phyloP scores from a whole-genome alignment of 2,888 invertebrate genomes.

The Biston betularia region DNA sequence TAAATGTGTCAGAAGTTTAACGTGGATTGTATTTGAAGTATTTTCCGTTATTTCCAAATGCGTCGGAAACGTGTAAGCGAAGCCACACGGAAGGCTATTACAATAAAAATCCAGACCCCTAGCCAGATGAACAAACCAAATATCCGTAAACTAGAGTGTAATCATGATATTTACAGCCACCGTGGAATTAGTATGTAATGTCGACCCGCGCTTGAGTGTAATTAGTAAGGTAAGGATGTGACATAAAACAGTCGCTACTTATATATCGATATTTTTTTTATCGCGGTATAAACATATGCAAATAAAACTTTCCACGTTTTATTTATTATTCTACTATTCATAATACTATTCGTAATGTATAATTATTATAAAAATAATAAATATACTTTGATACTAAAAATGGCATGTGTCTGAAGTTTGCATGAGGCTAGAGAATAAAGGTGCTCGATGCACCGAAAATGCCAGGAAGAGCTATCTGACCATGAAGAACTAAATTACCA shows the following conservation, averaged over 20 bases:
- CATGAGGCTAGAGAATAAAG: no score
- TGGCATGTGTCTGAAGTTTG: no score
- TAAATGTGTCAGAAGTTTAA: not conserved
- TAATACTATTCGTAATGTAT: no score
- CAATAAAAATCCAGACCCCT: constrained; percentile 32
- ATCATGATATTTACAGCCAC: constrained; percentile 37
- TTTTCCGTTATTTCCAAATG: not conserved
- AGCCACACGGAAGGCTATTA: constrained; percentile 29
- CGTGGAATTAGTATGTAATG: constrained; percentile 39
- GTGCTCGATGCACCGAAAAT: no score
- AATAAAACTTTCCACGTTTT: no score
- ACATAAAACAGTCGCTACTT: not conserved
- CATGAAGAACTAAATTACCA: no score
- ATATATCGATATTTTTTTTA: constrained; percentile 20
- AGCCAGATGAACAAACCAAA: constrained; percentile 35
- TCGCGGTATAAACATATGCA: no score
- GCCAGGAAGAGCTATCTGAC: no score
- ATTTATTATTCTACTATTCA: no score
- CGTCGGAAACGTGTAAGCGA: constrained; percentile 4
- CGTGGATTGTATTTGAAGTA: not conserved
- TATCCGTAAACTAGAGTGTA: constrained; percentile 36
- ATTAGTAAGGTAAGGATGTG: constrained; percentile 47
- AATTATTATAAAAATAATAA: no score
- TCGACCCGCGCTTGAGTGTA: constrained; percentile 42
- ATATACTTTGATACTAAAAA: no score